Evolutionary conservation across 2,113 vertebrate genomes (phyloP), one percentile per base, ranked within the genome.

Genomic region (Neolamprologus falcicula): DNA sequence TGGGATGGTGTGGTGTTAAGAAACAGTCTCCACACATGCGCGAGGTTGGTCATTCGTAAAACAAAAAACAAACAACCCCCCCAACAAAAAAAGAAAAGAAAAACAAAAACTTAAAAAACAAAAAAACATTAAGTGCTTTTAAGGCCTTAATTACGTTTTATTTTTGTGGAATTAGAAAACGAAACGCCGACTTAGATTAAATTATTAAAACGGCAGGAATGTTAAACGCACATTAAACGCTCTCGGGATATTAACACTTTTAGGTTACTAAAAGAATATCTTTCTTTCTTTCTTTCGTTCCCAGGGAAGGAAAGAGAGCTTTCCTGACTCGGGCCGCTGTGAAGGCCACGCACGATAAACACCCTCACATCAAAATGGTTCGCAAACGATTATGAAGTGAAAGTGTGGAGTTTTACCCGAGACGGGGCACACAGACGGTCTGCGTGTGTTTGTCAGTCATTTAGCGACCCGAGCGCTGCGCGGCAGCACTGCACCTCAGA

Each of bases 401-500:
- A 24, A 73, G 61, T 66, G 53, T 54, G 3, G 71, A 9, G 66
- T 71, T 42, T 16, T 71, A 71, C 66, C 7, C 37, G 66, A 42
- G n/a, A 24, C 21, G 21, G 66, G 37, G 66, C 37, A 6, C 37
- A 42, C 12, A 24, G 66, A 42, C 8, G 4, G 81, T 71, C 31
- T 45, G 50, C 54, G 88, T 80, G 50, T 61, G 66, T 88, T 53
- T 11, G 71, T 82, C 86, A 81, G 90, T 92, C 90, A 86, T 52
- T 91, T 86, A 93, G 88, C 85, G 88, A 91, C 31, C 88, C 83
- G 88, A 93, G 94, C 93, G 90, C 94, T 96, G 94, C 92, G 95
- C 90, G 94, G 95, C 94, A 94, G 94, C 93, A 94, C 94, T 94
- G 94, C 93, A 73, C 94, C 93, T 94, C 91, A 21, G 45, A 59